A percentile compares a stretch with the other conserved stretches of the same genome.
Evolutionary conservation across 2,113 vertebrate genomes (phyloP).

Genomic region (Saccopteryx bilineata): DNA sequence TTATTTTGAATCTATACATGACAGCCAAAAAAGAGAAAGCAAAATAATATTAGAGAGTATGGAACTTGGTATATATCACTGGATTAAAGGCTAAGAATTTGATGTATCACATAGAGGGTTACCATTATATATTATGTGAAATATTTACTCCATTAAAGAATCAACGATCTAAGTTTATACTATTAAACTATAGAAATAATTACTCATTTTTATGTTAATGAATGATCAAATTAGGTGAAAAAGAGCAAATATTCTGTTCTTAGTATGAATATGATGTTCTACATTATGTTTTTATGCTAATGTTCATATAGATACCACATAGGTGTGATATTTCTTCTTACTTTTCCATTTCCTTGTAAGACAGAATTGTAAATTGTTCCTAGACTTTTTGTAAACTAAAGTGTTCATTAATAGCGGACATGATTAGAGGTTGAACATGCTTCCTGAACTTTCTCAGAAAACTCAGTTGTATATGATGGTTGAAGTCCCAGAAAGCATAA

Average conservation of each 20-base stretch:
- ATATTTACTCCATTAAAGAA: not conserved
- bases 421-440: not conserved
- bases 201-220: not conserved
- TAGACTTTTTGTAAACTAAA: not conserved
- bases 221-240: not conserved
- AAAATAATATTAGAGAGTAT: not conserved
- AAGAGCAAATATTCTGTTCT: not conserved
- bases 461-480: not conserved
- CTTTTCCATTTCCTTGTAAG: not conserved
- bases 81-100: slow-evolving; percentile 9
- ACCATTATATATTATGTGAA: not conserved
- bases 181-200: slow-evolving; percentile 35
- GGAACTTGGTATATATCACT: not conserved
- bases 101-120: not conserved
- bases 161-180: not conserved
- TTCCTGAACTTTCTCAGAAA: slow-evolving; percentile 25
- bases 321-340: not conserved
- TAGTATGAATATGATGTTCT: not conserved
- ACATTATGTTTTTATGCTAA: not conserved
- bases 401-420: not conserved
- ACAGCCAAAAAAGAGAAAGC: not conserved
- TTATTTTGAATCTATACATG: slow-evolving; percentile 19
- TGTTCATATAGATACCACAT: not conserved
- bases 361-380: not conserved
- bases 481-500: not conserved